A percentile compares a stretch with the other conserved stretches of the same genome.
Evolutionary conservation across 2,797 vertebrate species (phyloP).

Genomic region (Malurus leucopterus): DNA sequence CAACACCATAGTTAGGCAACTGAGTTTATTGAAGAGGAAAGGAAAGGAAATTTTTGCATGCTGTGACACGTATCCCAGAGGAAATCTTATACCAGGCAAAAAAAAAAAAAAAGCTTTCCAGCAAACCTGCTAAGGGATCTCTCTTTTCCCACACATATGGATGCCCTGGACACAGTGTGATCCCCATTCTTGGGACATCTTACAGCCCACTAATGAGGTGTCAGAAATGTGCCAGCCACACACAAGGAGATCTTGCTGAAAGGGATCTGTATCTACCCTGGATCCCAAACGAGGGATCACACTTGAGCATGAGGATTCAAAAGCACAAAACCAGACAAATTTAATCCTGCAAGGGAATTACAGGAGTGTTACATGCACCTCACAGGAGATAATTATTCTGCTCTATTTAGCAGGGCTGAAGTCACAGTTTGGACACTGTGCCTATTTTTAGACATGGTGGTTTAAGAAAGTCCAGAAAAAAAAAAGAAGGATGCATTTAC

Average conservation of each 20-base stretch:
- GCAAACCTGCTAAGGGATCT: neutral
- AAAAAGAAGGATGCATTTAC: neutral
- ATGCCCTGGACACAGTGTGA: neutral
- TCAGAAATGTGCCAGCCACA: neutral
- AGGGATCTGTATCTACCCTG: neutral
- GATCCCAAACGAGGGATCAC: neutral
- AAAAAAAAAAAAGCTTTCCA: neutral
- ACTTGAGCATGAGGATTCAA: neutral
- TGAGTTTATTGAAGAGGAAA: neutral
- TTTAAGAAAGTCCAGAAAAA: neutral
- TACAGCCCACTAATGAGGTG: neutral
- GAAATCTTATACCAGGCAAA: neutral
- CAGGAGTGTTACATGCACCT: neutral
- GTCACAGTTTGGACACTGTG: neutral
- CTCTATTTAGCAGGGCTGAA: conserved; percentile 11
- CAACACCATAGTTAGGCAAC: neutral
- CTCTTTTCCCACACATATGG: neutral
- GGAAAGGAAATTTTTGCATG: neutral
- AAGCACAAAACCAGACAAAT: neutral
- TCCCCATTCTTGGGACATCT: neutral
- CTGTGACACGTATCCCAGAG: neutral
- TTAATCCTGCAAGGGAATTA: neutral
- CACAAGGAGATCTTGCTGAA: neutral
- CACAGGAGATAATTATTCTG: neutral
- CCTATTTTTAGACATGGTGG: neutral